Evolutionary conservation across 1,140 invertebrate genomes (phyloP).

Genomic region (Coelopa frigida): DNA sequence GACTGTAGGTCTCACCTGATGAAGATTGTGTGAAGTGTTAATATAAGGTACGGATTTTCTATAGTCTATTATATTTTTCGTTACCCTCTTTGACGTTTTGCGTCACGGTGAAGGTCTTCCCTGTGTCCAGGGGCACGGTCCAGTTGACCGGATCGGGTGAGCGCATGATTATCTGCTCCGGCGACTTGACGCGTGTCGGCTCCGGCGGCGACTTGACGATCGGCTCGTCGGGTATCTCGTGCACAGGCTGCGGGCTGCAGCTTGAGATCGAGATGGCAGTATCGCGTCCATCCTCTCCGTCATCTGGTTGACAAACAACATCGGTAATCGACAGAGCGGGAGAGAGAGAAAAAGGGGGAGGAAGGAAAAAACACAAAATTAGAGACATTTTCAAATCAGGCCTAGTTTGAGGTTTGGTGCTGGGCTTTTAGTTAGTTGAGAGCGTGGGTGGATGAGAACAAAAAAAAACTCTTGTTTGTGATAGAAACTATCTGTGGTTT

Average conservation of each 20-base stretch:
- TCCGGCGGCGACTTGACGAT: conserved; percentile 84
- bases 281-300: conserved; percentile 38
- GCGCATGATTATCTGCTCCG: conserved; percentile 84
- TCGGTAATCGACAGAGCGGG: neutral
- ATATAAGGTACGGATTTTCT: neutral
- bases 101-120: conserved; percentile 85
- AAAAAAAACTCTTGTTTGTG: no score
- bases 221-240: conserved; percentile 51
- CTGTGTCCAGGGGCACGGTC: conserved; percentile 87
- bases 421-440: no score
- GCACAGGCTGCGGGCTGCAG: conserved; percentile 42
- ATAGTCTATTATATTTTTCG: neutral
- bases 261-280: conserved; percentile 43
- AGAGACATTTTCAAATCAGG: no score
- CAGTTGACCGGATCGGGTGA: conserved; percentile 88
- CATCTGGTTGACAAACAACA: conserved; percentile 24
- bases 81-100: conserved; percentile 82
- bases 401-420: no score
- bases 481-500: no score
- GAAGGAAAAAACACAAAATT: no score
- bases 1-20: conserved; percentile 45
- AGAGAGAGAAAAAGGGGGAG: neutral
- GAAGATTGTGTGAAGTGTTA: neutral
- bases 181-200: conserved; percentile 84
- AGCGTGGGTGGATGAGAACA: no score